These are phyloP conservation scores for Amitus sp. DNA, from an alignment of 2,888 invertebrate species.

Conservation along the genomic window DNA sequence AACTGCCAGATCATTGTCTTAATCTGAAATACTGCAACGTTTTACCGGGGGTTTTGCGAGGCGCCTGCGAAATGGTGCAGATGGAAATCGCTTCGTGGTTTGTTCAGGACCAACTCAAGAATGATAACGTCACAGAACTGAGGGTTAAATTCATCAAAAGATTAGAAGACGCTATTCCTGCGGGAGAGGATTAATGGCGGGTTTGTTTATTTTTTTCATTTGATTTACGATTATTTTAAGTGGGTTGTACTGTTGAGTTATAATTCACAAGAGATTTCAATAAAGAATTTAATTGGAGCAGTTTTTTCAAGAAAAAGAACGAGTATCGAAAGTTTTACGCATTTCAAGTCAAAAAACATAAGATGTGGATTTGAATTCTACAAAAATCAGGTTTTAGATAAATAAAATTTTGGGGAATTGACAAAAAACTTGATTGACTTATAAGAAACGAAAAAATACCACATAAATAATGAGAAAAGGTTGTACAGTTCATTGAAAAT, in stretches of 20 bases:
- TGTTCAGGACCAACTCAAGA: constrained; percentile 94
- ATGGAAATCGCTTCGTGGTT: constrained; percentile 96
- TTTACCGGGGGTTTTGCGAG: constrained; percentile 90
- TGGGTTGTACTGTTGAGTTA: too few relatives aligned
- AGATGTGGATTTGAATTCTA: too few relatives aligned
- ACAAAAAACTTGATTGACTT: too few relatives aligned
- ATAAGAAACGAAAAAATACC: too few relatives aligned
- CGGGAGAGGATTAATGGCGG: constrained; percentile 97
- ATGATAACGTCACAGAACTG: constrained; percentile 93
- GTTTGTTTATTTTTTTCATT: neutral
- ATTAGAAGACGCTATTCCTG: constrained; percentile 97
- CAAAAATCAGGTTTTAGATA: too few relatives aligned
- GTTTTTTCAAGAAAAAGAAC: neutral
- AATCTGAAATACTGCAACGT: constrained; percentile 92
- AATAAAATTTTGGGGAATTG: too few relatives aligned
- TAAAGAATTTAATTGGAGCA: too few relatives aligned
- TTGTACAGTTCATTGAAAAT: too few relatives aligned
- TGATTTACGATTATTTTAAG: neutral
- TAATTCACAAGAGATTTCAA: too few relatives aligned
- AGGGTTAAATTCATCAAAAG: constrained; percentile 93
- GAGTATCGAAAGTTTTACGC: neutral
- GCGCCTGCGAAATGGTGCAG: constrained; percentile 99
- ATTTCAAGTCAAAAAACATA: too few relatives aligned
- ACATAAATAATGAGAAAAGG: too few relatives aligned
- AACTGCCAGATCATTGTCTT: constrained; percentile 86